Percentiles rank a stretch among this genome's conserved stretches.
These are phyloP conservation scores for Philhelius pedissequus DNA, from an alignment of 2,888 invertebrate species.

Conservation along the genomic window DNA sequence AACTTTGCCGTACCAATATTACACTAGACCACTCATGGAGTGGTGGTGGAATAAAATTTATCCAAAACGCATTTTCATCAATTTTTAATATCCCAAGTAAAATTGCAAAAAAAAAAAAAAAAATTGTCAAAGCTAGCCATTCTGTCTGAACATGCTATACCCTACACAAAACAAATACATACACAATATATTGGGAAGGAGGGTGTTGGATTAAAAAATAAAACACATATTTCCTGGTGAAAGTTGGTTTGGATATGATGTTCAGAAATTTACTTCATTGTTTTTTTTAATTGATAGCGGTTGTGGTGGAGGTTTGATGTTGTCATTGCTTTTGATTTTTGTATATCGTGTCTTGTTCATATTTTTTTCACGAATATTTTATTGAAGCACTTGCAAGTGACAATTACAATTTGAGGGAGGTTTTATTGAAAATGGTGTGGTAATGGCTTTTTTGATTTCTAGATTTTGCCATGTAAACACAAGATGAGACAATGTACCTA, in stretches of 20 bases:
- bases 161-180: not conserved
- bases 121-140: not conserved
- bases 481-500: too few species aligned
- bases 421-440: slow-evolving; percentile 27
- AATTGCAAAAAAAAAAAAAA: slow-evolving; percentile 37
- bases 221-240: slow-evolving; percentile 25
- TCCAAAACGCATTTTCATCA: slow-evolving; percentile 68
- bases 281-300: slow-evolving; percentile 7
- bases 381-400: slow-evolving; percentile 41
- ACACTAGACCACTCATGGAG: slow-evolving; percentile 27
- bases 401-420: slow-evolving; percentile 33
- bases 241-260: slow-evolving; percentile 43
- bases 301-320: slow-evolving; percentile 46
- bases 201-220: slow-evolving; percentile 23
- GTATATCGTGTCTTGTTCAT: slow-evolving; percentile 35
- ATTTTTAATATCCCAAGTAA: slow-evolving; percentile 63
- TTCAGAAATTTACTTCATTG: too few species aligned
- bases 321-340: slow-evolving; percentile 24
- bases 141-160: not conserved
- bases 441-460: not conserved
- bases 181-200: not conserved
- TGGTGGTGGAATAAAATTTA: slow-evolving; percentile 63
- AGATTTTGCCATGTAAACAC: too few species aligned
- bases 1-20: slow-evolving; percentile 26
- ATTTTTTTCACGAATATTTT: slow-evolving; percentile 46